phyloP scores from a whole-genome alignment of 2,113 vertebrate species.

The Uria aalge region DNA sequence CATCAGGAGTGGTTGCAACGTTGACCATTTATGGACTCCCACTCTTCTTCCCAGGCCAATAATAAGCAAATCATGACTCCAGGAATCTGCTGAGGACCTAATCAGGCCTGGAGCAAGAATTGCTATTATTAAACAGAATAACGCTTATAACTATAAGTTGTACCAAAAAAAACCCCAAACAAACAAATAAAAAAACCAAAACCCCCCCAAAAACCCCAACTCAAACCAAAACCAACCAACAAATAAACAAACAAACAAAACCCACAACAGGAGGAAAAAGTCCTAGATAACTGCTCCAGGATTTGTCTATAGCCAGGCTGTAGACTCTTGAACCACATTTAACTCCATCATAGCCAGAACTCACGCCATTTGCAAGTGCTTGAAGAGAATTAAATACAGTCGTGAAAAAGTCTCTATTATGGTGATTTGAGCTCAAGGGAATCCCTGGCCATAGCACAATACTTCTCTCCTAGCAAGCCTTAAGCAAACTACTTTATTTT shows the following conservation, averaged over 20 bases:
- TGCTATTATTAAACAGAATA: not conserved
- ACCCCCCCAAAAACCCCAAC: not conserved
- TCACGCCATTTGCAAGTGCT: not conserved
- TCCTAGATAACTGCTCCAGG: not conserved
- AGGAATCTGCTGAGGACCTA: not conserved
- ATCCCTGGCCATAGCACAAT: not conserved
- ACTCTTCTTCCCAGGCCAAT: not conserved
- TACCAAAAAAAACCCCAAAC: not conserved
- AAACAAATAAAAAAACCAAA: not conserved
- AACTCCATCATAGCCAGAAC: not conserved
- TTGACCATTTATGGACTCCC: not conserved
- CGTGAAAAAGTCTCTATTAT: not conserved
- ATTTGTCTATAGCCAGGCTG: not conserved
- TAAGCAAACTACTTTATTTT: not conserved
- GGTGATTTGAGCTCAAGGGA: not conserved
- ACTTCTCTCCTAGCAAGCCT: not conserved
- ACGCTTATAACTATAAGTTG: not conserved
- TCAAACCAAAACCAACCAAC: not conserved
- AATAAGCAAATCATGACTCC: not conserved
- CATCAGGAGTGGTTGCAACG: not conserved
- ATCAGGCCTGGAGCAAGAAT: not conserved
- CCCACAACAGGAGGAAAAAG: not conserved
- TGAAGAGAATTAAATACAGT: not conserved
- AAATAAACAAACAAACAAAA: not conserved
- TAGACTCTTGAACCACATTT: not conserved